These are phyloP conservation scores for Nemopilema nomurai DNA, from an alignment of 30 jellyfish, hydroid and myxozoan genomes.

Conservation along the genomic window DNA sequence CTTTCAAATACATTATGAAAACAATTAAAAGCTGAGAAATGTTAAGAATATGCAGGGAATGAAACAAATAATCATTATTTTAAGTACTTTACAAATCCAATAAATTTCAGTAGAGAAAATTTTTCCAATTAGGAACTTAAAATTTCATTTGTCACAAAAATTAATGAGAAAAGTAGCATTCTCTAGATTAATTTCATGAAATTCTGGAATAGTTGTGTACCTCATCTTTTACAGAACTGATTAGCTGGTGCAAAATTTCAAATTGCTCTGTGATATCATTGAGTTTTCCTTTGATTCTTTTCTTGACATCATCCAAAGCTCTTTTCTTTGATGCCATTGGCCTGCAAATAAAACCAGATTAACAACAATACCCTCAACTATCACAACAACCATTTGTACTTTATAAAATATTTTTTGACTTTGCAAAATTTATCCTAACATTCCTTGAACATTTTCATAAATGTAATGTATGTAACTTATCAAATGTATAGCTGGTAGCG, in stretches of 20 bases:
- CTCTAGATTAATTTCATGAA: too few species aligned
- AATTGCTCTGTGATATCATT: constrained; percentile 28
- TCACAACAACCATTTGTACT: too few species aligned
- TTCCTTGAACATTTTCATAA: too few species aligned
- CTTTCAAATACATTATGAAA: background rate
- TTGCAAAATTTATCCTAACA: too few species aligned
- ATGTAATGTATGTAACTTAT: too few species aligned
- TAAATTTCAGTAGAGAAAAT: too few species aligned
- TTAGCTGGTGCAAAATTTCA: background rate
- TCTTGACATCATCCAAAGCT: constrained; percentile 35
- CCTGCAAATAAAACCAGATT: background rate
- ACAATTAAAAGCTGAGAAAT: too few species aligned
- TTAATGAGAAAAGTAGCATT: background rate
- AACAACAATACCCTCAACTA: background rate
- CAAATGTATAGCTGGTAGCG: too few species aligned
- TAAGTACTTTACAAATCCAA: background rate
- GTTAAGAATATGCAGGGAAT: background rate
- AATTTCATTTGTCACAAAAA: background rate
- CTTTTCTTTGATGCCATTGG: constrained; percentile 52
- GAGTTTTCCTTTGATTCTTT: constrained; percentile 27
- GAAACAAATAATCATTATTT: too few species aligned
- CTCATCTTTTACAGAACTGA: constrained; percentile 24
- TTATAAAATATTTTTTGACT: too few species aligned
- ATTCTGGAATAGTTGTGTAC: background rate
- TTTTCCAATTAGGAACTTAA: background rate